Percentiles rank a stretch among this genome's conserved stretches.
phyloP scores from a whole-genome alignment of 2,888 invertebrate genomes.

The Chesias legatella region DNA sequence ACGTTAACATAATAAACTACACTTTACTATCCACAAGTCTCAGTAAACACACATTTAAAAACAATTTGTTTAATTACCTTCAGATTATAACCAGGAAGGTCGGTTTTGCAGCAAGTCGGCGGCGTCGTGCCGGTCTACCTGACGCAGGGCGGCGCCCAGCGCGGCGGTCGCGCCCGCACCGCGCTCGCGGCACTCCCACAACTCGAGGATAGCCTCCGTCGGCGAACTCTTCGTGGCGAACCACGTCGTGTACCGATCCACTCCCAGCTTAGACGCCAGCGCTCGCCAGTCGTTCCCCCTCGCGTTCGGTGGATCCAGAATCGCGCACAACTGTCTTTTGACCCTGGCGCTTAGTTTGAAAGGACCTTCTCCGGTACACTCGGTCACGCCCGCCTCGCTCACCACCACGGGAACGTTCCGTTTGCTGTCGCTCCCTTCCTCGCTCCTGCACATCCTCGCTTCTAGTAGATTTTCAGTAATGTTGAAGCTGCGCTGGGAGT shows the following conservation, averaged over 20 bases:
- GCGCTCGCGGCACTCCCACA: conserved; percentile 96
- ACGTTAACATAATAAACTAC: conserved; percentile 69
- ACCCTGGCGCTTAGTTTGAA: conserved; percentile 81
- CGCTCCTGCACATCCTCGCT: conserved; percentile 69
- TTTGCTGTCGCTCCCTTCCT: conserved; percentile 71
- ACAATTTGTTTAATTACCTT: conserved; percentile 2
- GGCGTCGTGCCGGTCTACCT: conserved; percentile 71
- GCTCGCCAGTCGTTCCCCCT: conserved; percentile 98
- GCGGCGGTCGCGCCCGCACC: conserved; percentile 91
- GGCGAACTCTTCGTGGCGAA: conserved; percentile 98
- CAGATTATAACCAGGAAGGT: conserved; percentile 74
- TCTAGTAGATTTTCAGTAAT: conserved; percentile 74
- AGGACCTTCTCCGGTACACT: conserved; percentile 81
- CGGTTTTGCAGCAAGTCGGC: conserved; percentile 68
- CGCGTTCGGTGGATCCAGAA: conserved; percentile 94
- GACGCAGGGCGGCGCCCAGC: conserved; percentile 74
- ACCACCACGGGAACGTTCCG: conserved; percentile 74
- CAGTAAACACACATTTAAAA: conserved; percentile 4
- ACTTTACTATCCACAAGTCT: conserved; percentile 47
- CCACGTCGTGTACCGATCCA: conserved; percentile 97
- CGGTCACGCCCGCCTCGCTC: conserved; percentile 81
- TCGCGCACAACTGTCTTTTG: conserved; percentile 78
- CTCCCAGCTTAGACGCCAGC: conserved; percentile 94
- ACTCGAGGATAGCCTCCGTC: conserved; percentile 96
- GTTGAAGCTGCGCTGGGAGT: conserved; percentile 71